Conservation (phyloP, 2,113 vertebrate species). For the Eurypyga helias region DNA sequence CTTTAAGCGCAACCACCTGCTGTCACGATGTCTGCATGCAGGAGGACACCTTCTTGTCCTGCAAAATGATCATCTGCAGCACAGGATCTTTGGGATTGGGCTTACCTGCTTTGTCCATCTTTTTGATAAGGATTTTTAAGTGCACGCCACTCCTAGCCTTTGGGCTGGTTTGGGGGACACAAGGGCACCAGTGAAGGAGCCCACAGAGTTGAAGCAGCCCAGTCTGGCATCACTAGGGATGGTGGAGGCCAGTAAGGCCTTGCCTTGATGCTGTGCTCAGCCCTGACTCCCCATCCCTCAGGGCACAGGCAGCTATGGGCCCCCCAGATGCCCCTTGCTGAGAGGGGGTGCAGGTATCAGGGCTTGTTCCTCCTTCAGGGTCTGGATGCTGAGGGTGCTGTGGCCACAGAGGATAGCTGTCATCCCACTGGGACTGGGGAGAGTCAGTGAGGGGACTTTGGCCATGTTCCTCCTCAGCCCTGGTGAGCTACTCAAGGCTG, state of each 20-base stretch:
- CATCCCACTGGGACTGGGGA: neutral
- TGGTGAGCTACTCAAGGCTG: neutral
- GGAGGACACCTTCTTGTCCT: neutral
- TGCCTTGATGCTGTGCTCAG: neutral
- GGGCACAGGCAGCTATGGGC: rapidly evolving
- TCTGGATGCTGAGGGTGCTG: neutral
- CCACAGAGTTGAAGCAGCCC: neutral
- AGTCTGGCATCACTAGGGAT: rapidly evolving
- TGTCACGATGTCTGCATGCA: neutral
- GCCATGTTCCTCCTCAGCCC: neutral
- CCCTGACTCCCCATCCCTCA: neutral
- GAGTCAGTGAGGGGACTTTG: too few species aligned
- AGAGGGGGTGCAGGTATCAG: neutral
- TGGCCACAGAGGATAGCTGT: rapidly evolving
- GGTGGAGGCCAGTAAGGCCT: too few species aligned
- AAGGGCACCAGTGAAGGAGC: neutral
- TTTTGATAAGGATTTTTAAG: neutral
- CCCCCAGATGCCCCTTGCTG: rapidly evolving
- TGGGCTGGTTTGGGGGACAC: too few species aligned
- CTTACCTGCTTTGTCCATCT: neutral
- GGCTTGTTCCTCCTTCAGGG: rapidly evolving
- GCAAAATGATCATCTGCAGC: neutral
- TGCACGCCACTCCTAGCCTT: neutral
- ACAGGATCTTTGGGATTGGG: neutral
- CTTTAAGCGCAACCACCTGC: neutral